These are phyloP conservation scores for Acrocera orbiculus DNA, from an alignment of 2,888 invertebrate species.

Conservation along the genomic window DNA sequence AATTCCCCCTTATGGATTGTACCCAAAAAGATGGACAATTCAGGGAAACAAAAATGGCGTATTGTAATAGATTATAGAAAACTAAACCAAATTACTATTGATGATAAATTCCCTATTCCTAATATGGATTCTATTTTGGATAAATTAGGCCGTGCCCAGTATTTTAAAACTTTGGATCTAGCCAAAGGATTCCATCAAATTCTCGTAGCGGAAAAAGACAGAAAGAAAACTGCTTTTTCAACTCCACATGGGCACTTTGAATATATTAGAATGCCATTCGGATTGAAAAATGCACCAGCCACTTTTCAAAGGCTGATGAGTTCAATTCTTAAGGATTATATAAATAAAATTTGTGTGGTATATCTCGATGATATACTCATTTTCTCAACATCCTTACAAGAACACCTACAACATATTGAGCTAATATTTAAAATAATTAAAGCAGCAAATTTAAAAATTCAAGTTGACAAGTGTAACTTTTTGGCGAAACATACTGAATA, in stretches of 20 bases:
- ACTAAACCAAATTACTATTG: conserved; percentile 10
- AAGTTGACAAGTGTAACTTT: conserved; percentile 13
- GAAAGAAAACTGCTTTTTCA: conserved; percentile 7
- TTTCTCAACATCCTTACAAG: conserved; percentile 8
- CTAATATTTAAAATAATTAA: conserved; percentile 8
- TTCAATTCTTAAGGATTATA: conserved; percentile 1
- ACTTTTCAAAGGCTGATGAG: conserved; percentile 9
- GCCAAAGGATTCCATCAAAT: conserved; percentile 11
- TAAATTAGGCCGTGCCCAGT: conserved; percentile 10
- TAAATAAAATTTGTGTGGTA: conserved; percentile 7
- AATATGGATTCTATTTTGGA: conserved; percentile 12
- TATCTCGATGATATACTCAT: conserved; percentile 10
- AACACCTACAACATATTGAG: conserved; percentile 8
- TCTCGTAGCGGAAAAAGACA: conserved; percentile 5
- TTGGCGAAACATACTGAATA: conserved; percentile 14
- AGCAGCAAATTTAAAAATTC: conserved; percentile 8
- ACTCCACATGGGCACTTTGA: conserved; percentile 3
- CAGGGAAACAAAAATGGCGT: conserved; percentile 10
- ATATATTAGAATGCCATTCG: conserved; percentile 9
- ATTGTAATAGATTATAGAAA: conserved; percentile 8
- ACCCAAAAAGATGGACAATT: conserved; percentile 10
- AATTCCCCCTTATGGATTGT: conserved; percentile 11
- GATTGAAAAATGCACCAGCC: conserved; percentile 5
- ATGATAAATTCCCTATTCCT: conserved; percentile 12
- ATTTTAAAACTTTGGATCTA: conserved; percentile 8